Evolutionary conservation across 1,140 invertebrate genomes (phyloP).

Genomic region (Bicyclus anynana): DNA sequence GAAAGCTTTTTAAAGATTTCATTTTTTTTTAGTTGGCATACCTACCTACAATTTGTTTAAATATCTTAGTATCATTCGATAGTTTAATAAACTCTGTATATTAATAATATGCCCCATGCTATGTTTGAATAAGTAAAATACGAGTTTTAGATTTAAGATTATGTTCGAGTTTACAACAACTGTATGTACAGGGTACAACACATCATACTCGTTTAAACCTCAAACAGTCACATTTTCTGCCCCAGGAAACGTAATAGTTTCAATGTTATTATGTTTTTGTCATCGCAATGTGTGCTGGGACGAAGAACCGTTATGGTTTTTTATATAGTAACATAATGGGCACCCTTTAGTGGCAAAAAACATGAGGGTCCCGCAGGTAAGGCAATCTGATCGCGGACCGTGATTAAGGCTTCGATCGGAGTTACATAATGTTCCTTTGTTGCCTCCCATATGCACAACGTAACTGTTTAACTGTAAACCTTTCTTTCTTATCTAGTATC

Average conservation of each 20-base stretch:
- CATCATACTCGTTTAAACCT: background rate
- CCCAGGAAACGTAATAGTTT: slow-evolving; percentile 60
- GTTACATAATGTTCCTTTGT: slow-evolving; percentile 46
- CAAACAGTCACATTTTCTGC: slow-evolving; percentile 22
- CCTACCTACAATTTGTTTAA: no score
- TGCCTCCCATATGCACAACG: slow-evolving; percentile 39
- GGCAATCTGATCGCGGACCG: slow-evolving; percentile 55
- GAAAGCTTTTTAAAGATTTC: no score
- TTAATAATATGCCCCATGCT: no score
- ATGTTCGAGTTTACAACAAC: background rate
- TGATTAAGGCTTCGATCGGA: slow-evolving; percentile 51
- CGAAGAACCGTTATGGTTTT: slow-evolving; percentile 64
- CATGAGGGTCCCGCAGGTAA: slow-evolving; percentile 57
- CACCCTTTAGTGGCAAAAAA: slow-evolving; percentile 69
- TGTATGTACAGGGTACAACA: background rate
- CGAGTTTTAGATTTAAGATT: no score
- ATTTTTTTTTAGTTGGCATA: no score
- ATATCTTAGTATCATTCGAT: no score
- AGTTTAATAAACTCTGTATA: no score
- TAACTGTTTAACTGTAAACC: slow-evolving; percentile 46
- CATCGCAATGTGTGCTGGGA: slow-evolving; percentile 64
- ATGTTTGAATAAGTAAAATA: no score
- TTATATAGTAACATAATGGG: slow-evolving; percentile 51
- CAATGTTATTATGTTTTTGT: slow-evolving; percentile 66
- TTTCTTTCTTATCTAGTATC: slow-evolving; percentile 24